Evolutionary conservation across 64 coral and sea anemone species (phyloP), one percentile per base, ranked within the genome.

Genomic region (Anthopleura sola): DNA sequence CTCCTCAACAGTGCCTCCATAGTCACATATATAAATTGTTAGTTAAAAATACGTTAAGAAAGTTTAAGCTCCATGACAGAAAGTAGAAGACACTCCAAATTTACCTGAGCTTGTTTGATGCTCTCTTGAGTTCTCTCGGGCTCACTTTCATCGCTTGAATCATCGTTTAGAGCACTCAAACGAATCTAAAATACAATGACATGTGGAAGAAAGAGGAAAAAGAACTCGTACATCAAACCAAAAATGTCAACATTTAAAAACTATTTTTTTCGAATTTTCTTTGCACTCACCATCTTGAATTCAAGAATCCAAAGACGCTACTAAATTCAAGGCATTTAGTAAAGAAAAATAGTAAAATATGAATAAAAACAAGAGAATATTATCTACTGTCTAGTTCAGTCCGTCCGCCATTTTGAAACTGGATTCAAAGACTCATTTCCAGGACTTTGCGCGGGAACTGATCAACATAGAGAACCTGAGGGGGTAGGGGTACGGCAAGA

Each of bases 31-130:
- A n/a, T n/a, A n/a, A n/a, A n/a, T n/a, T n/a, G n/a, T n/a, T n/a
- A n/a, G n/a, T n/a, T n/a, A n/a, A n/a, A n/a, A n/a, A n/a, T n/a
- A n/a, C n/a, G n/a, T n/a, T n/a, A n/a, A n/a, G n/a, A n/a, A n/a
- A n/a, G n/a, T 44, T 6, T 44, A 44, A 44, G 40, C 40, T 44
- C 4, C 4, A 8, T 6, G 4, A 44, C 9, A 55, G 24, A 60
- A 60, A 24, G 23, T 3, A n/a, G 14, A 9, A 36, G 23, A 24
- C 5, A 77, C 31, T 29, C 20, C 24, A 77, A 77, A 40, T 29
- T 18, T 82, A 93, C 92, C 87, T 88, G 87, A 19, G 92, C 92
- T 93, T 93, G 87, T 29, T 94, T 94, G 68, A 94, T 75, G 53
- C 92, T 86, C 31, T 94, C 92, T 75, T 94, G 87, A 32, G 92